phyloP scores from a whole-genome alignment of 1,140 invertebrate species.

The Drosophila parvula region DNA sequence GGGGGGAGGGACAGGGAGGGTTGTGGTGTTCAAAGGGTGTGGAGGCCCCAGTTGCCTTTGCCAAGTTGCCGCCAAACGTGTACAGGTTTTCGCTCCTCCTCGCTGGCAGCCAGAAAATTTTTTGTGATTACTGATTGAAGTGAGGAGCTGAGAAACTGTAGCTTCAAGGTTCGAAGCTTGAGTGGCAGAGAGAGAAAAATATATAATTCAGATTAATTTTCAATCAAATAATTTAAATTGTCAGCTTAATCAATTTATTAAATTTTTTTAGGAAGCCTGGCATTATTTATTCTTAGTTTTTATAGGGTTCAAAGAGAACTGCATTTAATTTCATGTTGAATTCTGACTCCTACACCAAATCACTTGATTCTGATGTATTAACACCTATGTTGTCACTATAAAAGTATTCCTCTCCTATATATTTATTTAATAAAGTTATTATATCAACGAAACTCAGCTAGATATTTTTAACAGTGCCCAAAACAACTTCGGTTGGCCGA shows the following conservation, averaged over 20 bases:
- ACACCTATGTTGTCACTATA: fast-evolving
- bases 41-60: constrained; percentile 52
- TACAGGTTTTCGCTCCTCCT: constrained; percentile 61
- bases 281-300: background rate
- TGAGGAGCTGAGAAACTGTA: constrained; percentile 48
- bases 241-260: background rate
- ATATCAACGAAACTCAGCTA: too few relatives aligned
- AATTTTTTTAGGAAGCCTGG: background rate
- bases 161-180: constrained; percentile 13
- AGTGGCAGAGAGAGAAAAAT: constrained; percentile 9
- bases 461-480: background rate
- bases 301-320: too few relatives aligned
- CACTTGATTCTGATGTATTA: background rate
- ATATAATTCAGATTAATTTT: background rate
- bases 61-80: constrained; percentile 68
- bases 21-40: constrained; percentile 3
- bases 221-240: background rate
- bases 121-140: constrained; percentile 79
- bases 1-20: background rate
- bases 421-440: background rate
- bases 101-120: constrained; percentile 55
- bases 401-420: fast-evolving
- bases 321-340: too few relatives aligned
- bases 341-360: background rate
- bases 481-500: constrained; percentile 25